phyloP scores from a whole-genome alignment of 1,140 invertebrate genomes.

The Homalodisca vitripennis region DNA sequence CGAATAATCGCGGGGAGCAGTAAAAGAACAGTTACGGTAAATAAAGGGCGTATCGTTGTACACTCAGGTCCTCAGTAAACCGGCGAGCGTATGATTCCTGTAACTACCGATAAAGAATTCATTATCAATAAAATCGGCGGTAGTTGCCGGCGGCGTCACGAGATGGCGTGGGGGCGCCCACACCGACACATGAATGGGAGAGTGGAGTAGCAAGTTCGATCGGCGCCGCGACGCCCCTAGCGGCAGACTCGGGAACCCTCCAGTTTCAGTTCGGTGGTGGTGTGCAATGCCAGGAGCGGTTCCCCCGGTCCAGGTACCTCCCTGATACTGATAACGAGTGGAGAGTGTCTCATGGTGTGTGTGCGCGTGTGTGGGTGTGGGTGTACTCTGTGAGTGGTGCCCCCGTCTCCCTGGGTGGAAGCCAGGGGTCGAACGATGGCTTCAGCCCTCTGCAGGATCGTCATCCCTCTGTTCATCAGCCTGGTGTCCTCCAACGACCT shows the following conservation, averaged over 20 bases:
- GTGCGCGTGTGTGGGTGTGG: too few species aligned
- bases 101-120: too few species aligned
- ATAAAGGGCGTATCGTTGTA: too few species aligned
- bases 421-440: not conserved
- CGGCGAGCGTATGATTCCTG: too few species aligned
- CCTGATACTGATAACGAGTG: not conserved
- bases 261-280: constrained; percentile 1
- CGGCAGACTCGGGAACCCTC: not conserved
- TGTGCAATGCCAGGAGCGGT: not conserved
- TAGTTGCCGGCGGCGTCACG: too few species aligned
- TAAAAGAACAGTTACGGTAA: too few species aligned
- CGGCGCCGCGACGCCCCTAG: not conserved
- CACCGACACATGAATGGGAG: too few species aligned
- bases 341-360: not conserved
- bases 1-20: too few species aligned
- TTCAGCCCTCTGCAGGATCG: not conserved
- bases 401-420: not conserved
- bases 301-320: not conserved
- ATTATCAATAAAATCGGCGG: too few species aligned
- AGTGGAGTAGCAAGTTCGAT: constrained; percentile 12
- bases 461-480: not conserved
- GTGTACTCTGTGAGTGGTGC: too few species aligned
- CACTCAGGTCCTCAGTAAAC: too few species aligned
- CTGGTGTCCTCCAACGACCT: constrained; percentile 40
- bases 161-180: too few species aligned